Conservation (phyloP, 37 sponge, comb jelly and placozoan species). For the Aplysina aerophoba region DNA sequence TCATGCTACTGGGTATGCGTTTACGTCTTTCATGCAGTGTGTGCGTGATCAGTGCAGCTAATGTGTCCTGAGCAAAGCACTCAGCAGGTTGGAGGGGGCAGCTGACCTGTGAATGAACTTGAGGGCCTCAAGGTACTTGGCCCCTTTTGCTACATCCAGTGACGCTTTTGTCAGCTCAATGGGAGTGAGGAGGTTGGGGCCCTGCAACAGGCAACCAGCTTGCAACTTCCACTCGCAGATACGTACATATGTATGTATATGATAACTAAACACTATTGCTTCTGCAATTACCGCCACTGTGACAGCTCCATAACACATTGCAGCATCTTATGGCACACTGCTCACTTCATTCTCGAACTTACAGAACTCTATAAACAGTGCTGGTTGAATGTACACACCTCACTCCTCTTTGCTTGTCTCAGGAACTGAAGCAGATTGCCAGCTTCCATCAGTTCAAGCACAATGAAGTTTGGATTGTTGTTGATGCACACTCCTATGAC, state of each 20-base stretch:
- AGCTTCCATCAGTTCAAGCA: slow-evolving; percentile 87
- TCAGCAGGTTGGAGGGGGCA: neutral
- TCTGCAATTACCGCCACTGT: too few species aligned
- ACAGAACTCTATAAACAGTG: too few species aligned
- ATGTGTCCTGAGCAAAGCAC: neutral
- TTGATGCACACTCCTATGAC: slow-evolving; percentile 81
- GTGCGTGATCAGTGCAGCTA: too few species aligned
- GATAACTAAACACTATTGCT: too few species aligned
- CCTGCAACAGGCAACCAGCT: slow-evolving; percentile 44
- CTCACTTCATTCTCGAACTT: too few species aligned
- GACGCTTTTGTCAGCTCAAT: slow-evolving; percentile 69
- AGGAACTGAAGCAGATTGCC: slow-evolving; percentile 84
- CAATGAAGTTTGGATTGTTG: slow-evolving; percentile 81
- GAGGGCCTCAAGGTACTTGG: slow-evolving; percentile 72
- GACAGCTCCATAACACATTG: too few species aligned
- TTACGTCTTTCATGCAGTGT: too few species aligned
- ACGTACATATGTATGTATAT: too few species aligned
- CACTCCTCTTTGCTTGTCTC: slow-evolving; percentile 64
- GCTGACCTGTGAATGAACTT: slow-evolving; percentile 81
- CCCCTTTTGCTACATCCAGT: slow-evolving; percentile 76
- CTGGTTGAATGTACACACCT: slow-evolving; percentile 43
- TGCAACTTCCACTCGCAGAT: too few species aligned
- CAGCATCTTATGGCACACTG: too few species aligned
- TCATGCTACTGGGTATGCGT: too few species aligned
- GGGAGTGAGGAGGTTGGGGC: slow-evolving; percentile 68